Base-by-base conservation (phyloP, 2,113 vertebrate genomes). In the Nycticebus coucang region DNA sequence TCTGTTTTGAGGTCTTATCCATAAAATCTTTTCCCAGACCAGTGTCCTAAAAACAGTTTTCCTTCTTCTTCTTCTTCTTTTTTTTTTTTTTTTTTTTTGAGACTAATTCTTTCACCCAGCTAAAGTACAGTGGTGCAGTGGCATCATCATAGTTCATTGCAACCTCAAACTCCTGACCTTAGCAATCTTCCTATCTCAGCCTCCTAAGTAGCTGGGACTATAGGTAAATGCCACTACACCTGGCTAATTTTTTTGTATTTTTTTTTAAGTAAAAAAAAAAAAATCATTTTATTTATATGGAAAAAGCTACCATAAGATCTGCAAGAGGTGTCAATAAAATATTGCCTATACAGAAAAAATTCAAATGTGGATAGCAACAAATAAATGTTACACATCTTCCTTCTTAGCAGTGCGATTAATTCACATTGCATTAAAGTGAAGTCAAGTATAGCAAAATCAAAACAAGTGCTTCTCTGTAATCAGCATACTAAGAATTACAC, bases 211-310 rank as follows among this genome's bases (percentile, higher is more conserved):
- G 45, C 45, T 50, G 45, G 45, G 45, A 50, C 45, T 50, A 50
- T 8, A 50, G 45, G 45, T 50, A 50, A 2, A 50, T 50, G 45
- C 45, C 45, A 50, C 45, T 50, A 50, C 45, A 50, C 45, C 45
- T 50, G 45, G 45, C 7, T 50, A 50, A 50, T 50, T 50, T 50
- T 50, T 50, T 50, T 50, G 8, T 10, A 50, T 10, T 50, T 74
- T 74, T 93, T 93, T 92, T 95, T 94, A 97, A 97, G 97, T 91
- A 86, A 94, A 87, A 97, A 97, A 97, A 96, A 95, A 99, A 99
- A 99, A 99, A 94, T 96, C 98, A 97, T 98, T 99, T 99, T 99
- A 99, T 99, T 99, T 98, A 97, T 98, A 98, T 97, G 98, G 98
- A 98, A 99, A 98, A 98, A 97, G 98, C 98, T 98, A 98, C 98